Evolutionary conservation across 2,113 vertebrate genomes (phyloP).

Genomic region (Halichoeres trimaculatus): DNA sequence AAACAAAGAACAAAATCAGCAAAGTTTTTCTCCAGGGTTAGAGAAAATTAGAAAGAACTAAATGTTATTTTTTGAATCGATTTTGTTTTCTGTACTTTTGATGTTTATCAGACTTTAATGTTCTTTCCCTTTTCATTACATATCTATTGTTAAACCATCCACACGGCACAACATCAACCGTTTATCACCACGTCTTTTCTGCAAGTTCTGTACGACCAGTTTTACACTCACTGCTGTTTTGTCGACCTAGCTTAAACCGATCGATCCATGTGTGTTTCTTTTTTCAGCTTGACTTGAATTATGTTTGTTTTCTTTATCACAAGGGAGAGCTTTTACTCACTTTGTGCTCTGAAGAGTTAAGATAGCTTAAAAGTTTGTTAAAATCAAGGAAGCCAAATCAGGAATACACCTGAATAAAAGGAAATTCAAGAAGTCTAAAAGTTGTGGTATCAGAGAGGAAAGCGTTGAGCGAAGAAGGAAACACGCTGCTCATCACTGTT

Average conservation of each 20-base stretch:
- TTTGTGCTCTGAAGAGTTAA: not conserved
- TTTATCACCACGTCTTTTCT: conserved; percentile 13
- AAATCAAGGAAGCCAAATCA: not conserved
- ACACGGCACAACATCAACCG: not conserved
- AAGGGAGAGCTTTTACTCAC: not conserved
- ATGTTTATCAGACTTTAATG: not conserved
- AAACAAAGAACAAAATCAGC: too few species aligned
- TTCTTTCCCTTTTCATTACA: not conserved
- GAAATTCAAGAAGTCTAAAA: not conserved
- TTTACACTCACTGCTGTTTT: conserved; percentile 48
- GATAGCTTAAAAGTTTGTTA: not conserved
- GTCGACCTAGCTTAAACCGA: conserved; percentile 12
- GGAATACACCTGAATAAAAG: not conserved
- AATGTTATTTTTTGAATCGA: too few species aligned
- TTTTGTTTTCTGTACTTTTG: too few species aligned
- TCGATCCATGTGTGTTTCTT: conserved; percentile 27
- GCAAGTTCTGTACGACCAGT: conserved; percentile 21
- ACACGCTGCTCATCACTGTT: conserved; percentile 33
- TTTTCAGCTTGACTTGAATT: conserved; percentile 39
- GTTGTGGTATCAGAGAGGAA: not conserved
- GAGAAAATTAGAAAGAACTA: too few species aligned
- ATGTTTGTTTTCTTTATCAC: not conserved
- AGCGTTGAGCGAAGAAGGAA: not conserved
- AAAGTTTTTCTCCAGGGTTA: too few species aligned
- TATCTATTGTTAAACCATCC: not conserved